Base-by-base conservation (phyloP, 1,140 invertebrate species). In the Phymastichus coffea region DNA sequence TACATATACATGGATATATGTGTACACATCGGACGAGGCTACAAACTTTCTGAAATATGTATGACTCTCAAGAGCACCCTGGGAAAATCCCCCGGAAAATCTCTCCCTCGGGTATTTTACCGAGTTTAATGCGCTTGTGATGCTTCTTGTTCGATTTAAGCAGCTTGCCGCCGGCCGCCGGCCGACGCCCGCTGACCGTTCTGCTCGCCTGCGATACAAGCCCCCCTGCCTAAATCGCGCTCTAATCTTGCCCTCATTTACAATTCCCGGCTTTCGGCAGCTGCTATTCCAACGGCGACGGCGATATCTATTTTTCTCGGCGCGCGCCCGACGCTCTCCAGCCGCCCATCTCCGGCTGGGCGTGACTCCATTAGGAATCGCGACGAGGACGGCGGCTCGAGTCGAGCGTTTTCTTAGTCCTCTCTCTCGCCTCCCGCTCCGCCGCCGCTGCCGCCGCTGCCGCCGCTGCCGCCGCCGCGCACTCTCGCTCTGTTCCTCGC, bases 401-500 rank as follows among this genome's bases (percentile, higher is more conserved):
- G 38, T 12, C 19, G 14, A 25, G n/a, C 33, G 38, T 48, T 43
- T 40, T 58, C 38, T 40, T 37, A 17, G 38, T 53, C 6, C 20
- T 15, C 14, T n/a, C 25, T 10, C 30, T 23, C 17, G 4, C 15
- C 33, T 41, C n/a, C n/a, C n/a, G n/a, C n/a, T n/a, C n/a, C 2
- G 22, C 41, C 14, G 40, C 40, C 19, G 23, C 37, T 38, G 41
- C 19, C 4, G 41, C 17, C 23, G 55, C 41, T 58, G 43, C 26
- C 47, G 65, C 60, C 68, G 65, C 69, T 70, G 69, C 68, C 66
- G 70, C 66, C 68, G 47, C 66, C 65, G 69, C 70, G 66, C 69
- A 66, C 68, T 70, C 66, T 66, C 64, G 69, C 61, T 4, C 68
- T 66, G 65, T 71, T 69, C n/a, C n/a, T n/a, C n/a, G n/a, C n/a